Conservation (phyloP, 2,113 vertebrate species). For the Epinephelus lanceolatus region DNA sequence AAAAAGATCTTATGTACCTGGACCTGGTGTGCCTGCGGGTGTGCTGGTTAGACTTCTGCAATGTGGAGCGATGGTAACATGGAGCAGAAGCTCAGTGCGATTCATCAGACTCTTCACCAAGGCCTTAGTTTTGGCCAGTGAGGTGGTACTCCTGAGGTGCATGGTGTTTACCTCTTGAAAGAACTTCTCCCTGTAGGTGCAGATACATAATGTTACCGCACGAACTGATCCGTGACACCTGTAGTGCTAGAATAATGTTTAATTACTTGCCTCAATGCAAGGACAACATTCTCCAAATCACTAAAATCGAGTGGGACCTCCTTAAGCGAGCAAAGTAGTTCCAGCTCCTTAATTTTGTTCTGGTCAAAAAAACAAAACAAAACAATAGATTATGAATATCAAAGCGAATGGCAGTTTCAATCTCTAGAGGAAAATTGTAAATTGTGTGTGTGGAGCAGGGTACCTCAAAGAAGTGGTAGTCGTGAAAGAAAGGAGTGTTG, state of each 20-base stretch:
- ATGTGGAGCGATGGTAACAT: constrained; percentile 97
- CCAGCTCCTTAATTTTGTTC: constrained; percentile 98
- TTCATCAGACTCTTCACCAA: constrained; percentile 98
- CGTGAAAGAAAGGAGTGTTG: constrained; percentile 95
- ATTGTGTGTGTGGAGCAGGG: constrained; percentile 5
- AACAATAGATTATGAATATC: constrained; percentile 23
- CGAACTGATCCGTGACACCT: not conserved
- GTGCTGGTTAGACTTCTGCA: constrained; percentile 92
- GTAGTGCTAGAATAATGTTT: not conserved
- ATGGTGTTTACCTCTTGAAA: constrained; percentile 94
- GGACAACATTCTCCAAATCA: constrained; percentile 95
- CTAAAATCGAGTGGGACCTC: constrained; percentile 94
- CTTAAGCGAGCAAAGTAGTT: constrained; percentile 96
- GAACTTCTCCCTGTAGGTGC: constrained; percentile 91
- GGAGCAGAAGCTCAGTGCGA: constrained; percentile 93
- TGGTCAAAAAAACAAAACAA: constrained; percentile 69
- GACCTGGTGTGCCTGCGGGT: constrained; percentile 92
- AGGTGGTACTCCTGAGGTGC: constrained; percentile 86
- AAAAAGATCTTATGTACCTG: constrained; percentile 81
- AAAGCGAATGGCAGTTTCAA: not conserved
- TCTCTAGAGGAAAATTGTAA: not conserved
- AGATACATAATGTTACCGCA: constrained; percentile 41
- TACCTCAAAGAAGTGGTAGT: constrained; percentile 99
- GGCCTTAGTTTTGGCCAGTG: constrained; percentile 92
- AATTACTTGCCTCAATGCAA: constrained; percentile 89